A percentile compares a stretch with the other conserved stretches of the same genome.
phyloP scores from a whole-genome alignment of 2,797 vertebrate species.

The Darevskia mixta region DNA sequence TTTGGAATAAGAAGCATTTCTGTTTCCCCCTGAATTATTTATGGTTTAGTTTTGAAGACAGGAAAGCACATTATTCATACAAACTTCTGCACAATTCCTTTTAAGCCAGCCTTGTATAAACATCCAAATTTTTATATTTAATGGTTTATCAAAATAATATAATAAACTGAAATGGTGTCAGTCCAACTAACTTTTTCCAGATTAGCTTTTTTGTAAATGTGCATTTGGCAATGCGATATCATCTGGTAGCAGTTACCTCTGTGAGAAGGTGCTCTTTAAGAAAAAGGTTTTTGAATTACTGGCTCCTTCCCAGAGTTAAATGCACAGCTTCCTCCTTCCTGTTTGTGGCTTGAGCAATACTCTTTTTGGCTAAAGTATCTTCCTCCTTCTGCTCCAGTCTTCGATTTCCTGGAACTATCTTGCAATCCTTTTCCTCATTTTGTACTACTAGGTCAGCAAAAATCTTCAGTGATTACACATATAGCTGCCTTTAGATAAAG shows the following conservation, averaged over 20 bases:
- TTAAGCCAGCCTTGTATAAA: neutral
- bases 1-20: conserved; percentile 34
- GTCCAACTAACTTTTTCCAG: neutral
- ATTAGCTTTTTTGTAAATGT: neutral
- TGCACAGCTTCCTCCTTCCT: no score
- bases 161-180: neutral
- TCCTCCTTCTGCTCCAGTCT: no score
- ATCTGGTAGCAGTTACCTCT: neutral
- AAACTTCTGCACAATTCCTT: neutral
- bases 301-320: neutral
- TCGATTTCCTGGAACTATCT: no score
- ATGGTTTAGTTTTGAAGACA: conserved; percentile 60
- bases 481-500: no score
- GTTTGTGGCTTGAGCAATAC: no score
- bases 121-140: neutral
- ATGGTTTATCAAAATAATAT: neutral
- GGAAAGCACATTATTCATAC: conserved; percentile 40
- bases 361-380: no score
- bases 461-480: no score
- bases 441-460: no score
- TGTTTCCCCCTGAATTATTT: conserved; percentile 51
- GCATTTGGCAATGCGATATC: neutral
- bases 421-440: no score
- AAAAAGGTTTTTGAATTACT: neutral
- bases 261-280: neutral